Evolutionary conservation across 2,888 invertebrate genomes (phyloP).

Genomic region (Micropterix aruncella): DNA sequence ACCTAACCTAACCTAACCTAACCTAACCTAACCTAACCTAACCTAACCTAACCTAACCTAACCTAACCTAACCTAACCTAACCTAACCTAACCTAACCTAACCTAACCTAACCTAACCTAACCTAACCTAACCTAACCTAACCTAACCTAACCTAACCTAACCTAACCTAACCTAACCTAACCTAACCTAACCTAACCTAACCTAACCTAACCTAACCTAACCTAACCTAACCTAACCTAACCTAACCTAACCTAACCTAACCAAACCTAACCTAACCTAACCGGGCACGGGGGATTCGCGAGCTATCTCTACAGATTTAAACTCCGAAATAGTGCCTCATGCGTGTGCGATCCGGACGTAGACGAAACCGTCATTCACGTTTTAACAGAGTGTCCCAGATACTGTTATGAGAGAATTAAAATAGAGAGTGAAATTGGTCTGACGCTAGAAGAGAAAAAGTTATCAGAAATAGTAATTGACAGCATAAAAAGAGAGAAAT

Average conservation of each 20-base stretch:
- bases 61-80: conserved; percentile 7
- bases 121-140: conserved; percentile 12
- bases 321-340: too few relatives aligned
- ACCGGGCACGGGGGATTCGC: too few relatives aligned
- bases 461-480: too few relatives aligned
- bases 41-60: conserved; percentile 6
- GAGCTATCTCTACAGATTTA: too few relatives aligned
- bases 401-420: too few relatives aligned
- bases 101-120: conserved; percentile 9
- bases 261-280: too few relatives aligned
- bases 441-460: too few relatives aligned
- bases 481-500: too few relatives aligned
- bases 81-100: conserved; percentile 9
- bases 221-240: not conserved
- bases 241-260: not conserved
- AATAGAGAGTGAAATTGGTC: too few relatives aligned
- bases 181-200: conserved; percentile 2
- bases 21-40: too few relatives aligned
- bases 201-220: not conserved
- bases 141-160: conserved; percentile 9
- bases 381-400: too few relatives aligned
- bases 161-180: conserved; percentile 6
- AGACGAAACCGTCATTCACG: not conserved
- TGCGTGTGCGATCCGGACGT: not conserved
- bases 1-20: conserved; percentile 11